Conservation (phyloP, 2,888 invertebrate species). For the Ophioninae sp. region DNA sequence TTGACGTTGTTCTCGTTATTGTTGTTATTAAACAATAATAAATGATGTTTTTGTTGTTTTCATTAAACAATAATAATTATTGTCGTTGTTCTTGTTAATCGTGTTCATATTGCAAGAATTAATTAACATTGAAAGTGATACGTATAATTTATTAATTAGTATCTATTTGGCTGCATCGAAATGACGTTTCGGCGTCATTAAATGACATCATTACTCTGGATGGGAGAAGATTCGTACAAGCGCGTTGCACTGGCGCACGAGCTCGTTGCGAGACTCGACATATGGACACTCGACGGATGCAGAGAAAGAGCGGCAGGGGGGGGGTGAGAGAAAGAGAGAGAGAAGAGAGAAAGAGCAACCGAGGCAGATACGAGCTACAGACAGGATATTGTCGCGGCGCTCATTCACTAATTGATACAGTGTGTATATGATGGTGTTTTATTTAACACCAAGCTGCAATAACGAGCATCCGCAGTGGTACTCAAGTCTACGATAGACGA, state of each 20-base stretch:
- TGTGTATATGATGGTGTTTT: constrained; percentile 70
- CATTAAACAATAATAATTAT: neutral
- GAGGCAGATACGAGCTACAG: constrained; percentile 66
- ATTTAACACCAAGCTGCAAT: constrained; percentile 69
- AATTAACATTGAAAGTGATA: neutral
- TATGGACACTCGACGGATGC: constrained; percentile 30
- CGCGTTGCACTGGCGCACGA: constrained; percentile 36
- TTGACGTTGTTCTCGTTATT: no score
- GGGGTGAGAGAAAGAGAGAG: constrained; percentile 35
- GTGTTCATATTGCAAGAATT: neutral
- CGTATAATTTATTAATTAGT: neutral
- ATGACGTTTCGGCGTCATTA: constrained; percentile 62
- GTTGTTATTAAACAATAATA: neutral
- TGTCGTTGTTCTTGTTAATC: no score
- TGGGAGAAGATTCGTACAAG: constrained; percentile 12
- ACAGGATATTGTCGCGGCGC: constrained; percentile 79
- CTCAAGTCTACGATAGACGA: constrained; percentile 63
- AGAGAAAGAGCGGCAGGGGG: constrained; percentile 19
- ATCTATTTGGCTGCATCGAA: constrained; percentile 24
- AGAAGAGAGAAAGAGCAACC: constrained; percentile 35
- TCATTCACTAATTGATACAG: constrained; percentile 79
- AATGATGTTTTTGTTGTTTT: neutral
- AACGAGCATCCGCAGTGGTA: constrained; percentile 65
- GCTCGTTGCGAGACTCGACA: constrained; percentile 33
- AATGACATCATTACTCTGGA: constrained; percentile 62